Percentiles rank a stretch among this genome's conserved stretches.
Conservation (phyloP, 1,140 invertebrate genomes). For the Diachasma alloeum region DNA sequence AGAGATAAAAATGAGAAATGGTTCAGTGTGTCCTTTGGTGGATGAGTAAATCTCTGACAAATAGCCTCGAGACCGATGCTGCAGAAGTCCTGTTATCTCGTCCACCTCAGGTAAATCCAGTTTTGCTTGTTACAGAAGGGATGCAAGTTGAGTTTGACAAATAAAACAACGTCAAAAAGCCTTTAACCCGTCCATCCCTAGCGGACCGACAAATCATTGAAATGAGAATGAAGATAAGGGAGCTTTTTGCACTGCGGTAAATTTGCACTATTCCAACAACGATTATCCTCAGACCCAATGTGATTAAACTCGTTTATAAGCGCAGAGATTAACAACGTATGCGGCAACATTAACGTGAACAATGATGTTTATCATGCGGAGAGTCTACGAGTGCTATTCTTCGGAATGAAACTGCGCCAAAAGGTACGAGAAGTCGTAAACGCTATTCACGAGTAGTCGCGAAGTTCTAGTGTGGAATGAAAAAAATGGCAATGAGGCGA, state of each 20-base stretch:
- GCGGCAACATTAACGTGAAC: no score
- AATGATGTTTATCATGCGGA: no score
- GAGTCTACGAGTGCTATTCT: no score
- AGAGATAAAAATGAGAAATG: conserved; percentile 1
- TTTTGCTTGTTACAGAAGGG: not conserved
- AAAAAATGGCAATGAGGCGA: no score
- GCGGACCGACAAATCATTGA: not conserved
- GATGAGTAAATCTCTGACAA: not conserved
- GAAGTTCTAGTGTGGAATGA: no score
- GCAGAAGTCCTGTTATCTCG: not conserved
- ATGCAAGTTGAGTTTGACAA: not conserved
- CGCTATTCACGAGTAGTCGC: no score
- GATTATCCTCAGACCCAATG: no score
- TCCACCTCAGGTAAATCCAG: not conserved
- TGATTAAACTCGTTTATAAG: no score
- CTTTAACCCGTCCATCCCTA: not conserved
- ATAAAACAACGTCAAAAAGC: not conserved
- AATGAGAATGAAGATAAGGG: not conserved
- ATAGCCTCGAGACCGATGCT: not conserved
- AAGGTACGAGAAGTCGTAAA: no score
- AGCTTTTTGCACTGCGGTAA: not conserved
- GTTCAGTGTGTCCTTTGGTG: not conserved
- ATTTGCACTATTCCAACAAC: no score
- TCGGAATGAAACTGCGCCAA: no score
- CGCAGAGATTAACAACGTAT: no score